Base-by-base conservation (phyloP, 2,797 vertebrate species). In the Heterohyrax brucei region DNA sequence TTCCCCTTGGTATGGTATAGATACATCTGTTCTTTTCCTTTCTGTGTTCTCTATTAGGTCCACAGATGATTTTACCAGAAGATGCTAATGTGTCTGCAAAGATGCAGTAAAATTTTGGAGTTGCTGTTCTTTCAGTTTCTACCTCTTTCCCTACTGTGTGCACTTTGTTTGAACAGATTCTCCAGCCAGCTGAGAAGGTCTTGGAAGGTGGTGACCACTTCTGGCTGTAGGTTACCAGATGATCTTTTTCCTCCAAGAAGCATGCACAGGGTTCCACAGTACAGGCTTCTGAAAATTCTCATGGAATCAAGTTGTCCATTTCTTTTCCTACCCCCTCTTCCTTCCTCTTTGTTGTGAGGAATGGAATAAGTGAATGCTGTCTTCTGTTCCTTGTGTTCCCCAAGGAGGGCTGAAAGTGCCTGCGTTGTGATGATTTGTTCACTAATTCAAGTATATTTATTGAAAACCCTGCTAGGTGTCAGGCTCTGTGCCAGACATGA, bases 1-100 rank as follows among this genome's bases (percentile, higher is more conserved):
- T 86, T 6, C 93, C 81, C 61, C 88, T n/a, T n/a, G 46, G 79
- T 80, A 4, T 64, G 59, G 79, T 96, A 61, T 8, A 88, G 84
- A 93, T 76, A 82, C 28, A 0, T 61, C 95, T 97, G 53, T 39
- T 97, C 94, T 94, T 80, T 39, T 79, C 91, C 89, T 92, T 90
- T 95, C 95, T 94, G 87, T 97, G 96, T 97, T 97, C 3, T 24
- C 96, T 97, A 14, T 96, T 97, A 75, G 46, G 22, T 68, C 48
- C 93, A 95, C 33, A 97, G 80, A 94, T 97, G 94, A 97, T 98
- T 98, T 98, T 91, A 84, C 97, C 66, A 14, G 77, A 92, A 96
- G 91, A 97, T 94, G 93, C 59, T 98, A 92, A 95, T 85, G 3
- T 28, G 9, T 72, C 56, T 26, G 59, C 56, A 66, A 62, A 92